Conservation (phyloP, 2,888 invertebrate genomes). For the Drosophila nigricruria region DNA sequence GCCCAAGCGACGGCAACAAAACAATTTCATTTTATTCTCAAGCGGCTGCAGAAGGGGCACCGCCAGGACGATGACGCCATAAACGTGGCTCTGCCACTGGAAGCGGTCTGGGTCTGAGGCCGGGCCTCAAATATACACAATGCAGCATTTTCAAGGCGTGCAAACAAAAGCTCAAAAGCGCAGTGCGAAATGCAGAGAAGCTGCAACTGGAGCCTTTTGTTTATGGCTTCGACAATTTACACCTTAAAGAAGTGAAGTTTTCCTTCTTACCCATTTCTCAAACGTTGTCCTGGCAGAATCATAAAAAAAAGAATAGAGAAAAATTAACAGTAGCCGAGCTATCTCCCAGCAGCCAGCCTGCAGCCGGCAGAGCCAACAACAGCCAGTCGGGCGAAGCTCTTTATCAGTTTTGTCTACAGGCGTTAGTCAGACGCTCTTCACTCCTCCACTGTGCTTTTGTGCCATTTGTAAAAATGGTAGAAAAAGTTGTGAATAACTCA, state of each 20-base stretch:
- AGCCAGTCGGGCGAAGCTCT: constrained; percentile 28
- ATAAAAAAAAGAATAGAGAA: constrained; percentile 13
- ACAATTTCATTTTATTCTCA: constrained; percentile 75
- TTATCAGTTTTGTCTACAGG: constrained; percentile 72
- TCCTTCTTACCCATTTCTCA: constrained; percentile 19
- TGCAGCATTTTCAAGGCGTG: constrained; percentile 69
- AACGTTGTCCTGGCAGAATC: constrained; percentile 28
- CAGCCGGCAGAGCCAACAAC: constrained; percentile 20
- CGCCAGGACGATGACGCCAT: constrained; percentile 23
- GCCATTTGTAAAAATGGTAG: constrained; percentile 43
- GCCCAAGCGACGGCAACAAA: constrained; percentile 63
- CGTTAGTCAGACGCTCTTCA: constrained; percentile 49
- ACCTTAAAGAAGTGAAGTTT: constrained; percentile 76
- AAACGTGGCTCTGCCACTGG: constrained; percentile 37
- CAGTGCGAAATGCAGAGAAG: constrained; percentile 27
- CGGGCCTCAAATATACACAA: constrained; percentile 58
- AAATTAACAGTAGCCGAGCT: constrained; percentile 58
- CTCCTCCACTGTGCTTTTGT: constrained; percentile 2
- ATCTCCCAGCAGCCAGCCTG: constrained; percentile 41
- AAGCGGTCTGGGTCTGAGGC: constrained; percentile 9
- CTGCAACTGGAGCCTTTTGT: constrained; percentile 64
- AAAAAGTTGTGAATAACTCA: constrained; percentile 74
- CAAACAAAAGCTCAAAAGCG: constrained; percentile 71
- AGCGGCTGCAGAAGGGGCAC: constrained; percentile 39
- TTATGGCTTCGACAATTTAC: constrained; percentile 83